A percentile compares a stretch with the other conserved stretches of the same genome.
Evolutionary conservation across 2,113 vertebrate species (phyloP).

Genomic region (Trematomus loennbergii): DNA sequence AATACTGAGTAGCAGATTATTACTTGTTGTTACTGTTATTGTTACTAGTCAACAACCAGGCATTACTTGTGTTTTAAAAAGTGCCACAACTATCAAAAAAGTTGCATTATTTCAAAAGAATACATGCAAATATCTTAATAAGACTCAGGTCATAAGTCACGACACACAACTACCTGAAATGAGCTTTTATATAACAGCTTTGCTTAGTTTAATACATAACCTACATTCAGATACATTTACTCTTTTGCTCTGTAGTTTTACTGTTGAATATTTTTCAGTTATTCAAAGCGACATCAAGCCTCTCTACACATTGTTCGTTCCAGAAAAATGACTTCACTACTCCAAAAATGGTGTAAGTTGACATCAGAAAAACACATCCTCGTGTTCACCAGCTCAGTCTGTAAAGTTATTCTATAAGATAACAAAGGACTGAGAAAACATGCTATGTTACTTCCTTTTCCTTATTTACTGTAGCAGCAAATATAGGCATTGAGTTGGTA

Average conservation of each 20-base stretch:
- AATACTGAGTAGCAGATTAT: too few relatives aligned
- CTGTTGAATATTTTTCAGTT: constrained; percentile 46
- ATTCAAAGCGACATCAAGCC: constrained; percentile 36
- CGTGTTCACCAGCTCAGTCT: constrained; percentile 30
- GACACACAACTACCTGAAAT: not conserved
- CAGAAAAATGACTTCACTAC: constrained; percentile 7
- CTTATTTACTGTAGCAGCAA: too few relatives aligned
- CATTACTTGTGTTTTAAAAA: too few relatives aligned
- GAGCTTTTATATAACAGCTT: constrained; percentile 9
- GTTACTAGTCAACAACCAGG: not conserved
- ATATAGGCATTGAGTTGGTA: too few relatives aligned
- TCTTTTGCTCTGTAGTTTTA: constrained; percentile 16
- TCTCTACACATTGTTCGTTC: not conserved
- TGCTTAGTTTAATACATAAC: constrained; percentile 8
- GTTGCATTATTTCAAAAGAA: not conserved
- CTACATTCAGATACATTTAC: constrained; percentile 12
- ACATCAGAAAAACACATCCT: constrained; percentile 4
- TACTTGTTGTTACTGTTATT: too few relatives aligned
- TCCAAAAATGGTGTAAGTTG: constrained; percentile 13
- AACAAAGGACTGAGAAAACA: not conserved
- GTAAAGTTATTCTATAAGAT: constrained; percentile 21
- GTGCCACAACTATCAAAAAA: too few relatives aligned
- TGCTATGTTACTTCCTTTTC: too few relatives aligned
- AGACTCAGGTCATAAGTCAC: not conserved
- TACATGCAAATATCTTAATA: not conserved